These are phyloP conservation scores for Oxyura jamaicensis DNA, from an alignment of 2,113 vertebrate genomes.

Conservation along the genomic window DNA sequence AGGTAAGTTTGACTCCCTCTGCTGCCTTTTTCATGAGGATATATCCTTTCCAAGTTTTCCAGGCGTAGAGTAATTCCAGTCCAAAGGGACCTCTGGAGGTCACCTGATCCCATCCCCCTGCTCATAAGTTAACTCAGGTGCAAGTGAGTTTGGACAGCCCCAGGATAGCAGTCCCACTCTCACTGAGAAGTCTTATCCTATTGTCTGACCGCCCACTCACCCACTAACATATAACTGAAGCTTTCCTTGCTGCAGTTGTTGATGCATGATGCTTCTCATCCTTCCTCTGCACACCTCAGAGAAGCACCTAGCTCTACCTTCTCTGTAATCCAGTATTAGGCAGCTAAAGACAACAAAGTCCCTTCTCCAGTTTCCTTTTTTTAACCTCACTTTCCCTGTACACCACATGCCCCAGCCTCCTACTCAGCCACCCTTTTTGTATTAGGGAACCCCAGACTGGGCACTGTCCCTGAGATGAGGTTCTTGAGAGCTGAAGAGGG, in stretches of 20 bases:
- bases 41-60: not conserved
- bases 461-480: no score
- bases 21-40: not conserved
- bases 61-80: not conserved
- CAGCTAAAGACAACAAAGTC: not conserved
- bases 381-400: not conserved
- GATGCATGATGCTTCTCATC: not conserved
- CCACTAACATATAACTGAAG: not conserved
- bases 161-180: not conserved
- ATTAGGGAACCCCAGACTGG: not conserved
- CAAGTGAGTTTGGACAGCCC: not conserved
- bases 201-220: not conserved
- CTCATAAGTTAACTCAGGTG: not conserved
- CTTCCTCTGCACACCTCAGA: not conserved
- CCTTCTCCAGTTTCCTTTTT: not conserved
- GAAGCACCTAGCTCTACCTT: not conserved
- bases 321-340: not conserved
- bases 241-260: not conserved
- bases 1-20: not conserved
- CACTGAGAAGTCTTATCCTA: not conserved
- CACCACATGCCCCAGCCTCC: fast-evolving
- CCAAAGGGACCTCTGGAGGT: not conserved
- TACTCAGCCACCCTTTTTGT: not conserved
- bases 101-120: not conserved
- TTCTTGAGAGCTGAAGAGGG: no score